Evolutionary conservation across 2,113 vertebrate genomes (phyloP).

Genomic region (Elgaria multicarinata): DNA sequence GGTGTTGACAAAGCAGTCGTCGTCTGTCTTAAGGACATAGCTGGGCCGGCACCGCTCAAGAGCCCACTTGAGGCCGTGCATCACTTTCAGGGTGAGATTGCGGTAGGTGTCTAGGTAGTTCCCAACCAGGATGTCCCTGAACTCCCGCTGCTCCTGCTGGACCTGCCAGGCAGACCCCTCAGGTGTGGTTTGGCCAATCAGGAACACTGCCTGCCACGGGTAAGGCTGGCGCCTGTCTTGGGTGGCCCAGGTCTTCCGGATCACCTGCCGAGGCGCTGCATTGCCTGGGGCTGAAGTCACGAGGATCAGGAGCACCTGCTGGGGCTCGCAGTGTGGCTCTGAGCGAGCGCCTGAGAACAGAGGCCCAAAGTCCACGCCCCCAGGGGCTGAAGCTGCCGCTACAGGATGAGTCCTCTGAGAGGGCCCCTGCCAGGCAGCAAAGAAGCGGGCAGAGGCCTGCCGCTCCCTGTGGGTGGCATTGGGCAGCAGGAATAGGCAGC

Average conservation of each 20-base stretch:
- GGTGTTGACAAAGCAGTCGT: constrained; percentile 44
- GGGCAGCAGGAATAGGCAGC: background rate
- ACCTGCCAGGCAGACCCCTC: background rate
- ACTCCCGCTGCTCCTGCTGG: background rate
- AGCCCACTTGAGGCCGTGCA: constrained; percentile 33
- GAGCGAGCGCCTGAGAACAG: background rate
- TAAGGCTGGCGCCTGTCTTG: rapidly evolving
- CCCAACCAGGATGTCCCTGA: constrained; percentile 19
- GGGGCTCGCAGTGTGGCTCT: constrained; percentile 1
- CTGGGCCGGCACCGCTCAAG: background rate
- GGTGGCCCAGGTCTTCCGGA: background rate
- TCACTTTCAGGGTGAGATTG: constrained; percentile 54
- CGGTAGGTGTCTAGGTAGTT: constrained; percentile 32
- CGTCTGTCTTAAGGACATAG: constrained; percentile 25
- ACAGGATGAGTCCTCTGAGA: background rate
- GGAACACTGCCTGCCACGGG: constrained; percentile 39
- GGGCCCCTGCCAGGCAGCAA: rapidly evolving
- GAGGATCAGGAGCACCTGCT: constrained; percentile 14
- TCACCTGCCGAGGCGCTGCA: background rate
- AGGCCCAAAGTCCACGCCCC: constrained; percentile 18
- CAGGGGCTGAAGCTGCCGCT: rapidly evolving
- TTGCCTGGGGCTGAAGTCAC: constrained; percentile 7
- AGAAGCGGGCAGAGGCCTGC: background rate
- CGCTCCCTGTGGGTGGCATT: background rate
- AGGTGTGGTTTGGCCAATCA: background rate